Percentiles rank a stretch among this genome's conserved stretches.
Conservation (phyloP, 2,888 invertebrate genomes). For the Sinopyrophorus schimmeli region DNA sequence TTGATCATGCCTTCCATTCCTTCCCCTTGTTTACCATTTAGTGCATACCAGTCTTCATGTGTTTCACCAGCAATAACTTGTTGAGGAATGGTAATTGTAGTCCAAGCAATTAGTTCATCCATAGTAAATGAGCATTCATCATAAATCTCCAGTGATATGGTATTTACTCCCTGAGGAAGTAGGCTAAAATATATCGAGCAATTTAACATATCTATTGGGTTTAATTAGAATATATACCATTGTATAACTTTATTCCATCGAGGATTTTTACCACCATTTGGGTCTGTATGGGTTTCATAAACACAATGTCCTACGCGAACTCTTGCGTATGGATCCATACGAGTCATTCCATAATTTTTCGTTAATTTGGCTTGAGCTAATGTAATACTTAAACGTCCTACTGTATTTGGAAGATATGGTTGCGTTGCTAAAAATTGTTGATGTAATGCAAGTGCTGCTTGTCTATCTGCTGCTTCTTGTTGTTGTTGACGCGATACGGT, state of each 20-base stretch:
- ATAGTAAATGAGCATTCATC: slow-evolving; percentile 96
- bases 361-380: slow-evolving; percentile 88
- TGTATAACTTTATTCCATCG: slow-evolving; percentile 95
- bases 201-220: not conserved
- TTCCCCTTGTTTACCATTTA: slow-evolving; percentile 94
- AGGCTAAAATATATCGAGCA: slow-evolving; percentile 59
- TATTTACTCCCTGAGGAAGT: slow-evolving; percentile 85
- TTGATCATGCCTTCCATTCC: slow-evolving; percentile 92
- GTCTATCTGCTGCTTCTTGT: slow-evolving; percentile 76
- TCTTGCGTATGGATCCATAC: slow-evolving; percentile 96
- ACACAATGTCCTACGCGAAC: slow-evolving; percentile 91
- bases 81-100: slow-evolving; percentile 84
- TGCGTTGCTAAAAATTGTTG: slow-evolving; percentile 63
- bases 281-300: slow-evolving; percentile 94
- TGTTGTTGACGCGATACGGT: slow-evolving; percentile 64
- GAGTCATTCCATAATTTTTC: slow-evolving; percentile 92
- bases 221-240: slow-evolving; percentile 60
- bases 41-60: slow-evolving; percentile 92
- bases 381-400: slow-evolving; percentile 81
- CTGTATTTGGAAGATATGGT: slow-evolving; percentile 54
- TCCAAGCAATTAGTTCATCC: slow-evolving; percentile 96
- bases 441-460: slow-evolving; percentile 74
- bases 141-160: slow-evolving; percentile 90
- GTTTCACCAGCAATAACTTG: slow-evolving; percentile 85
- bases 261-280: slow-evolving; percentile 93